A percentile compares a stretch with the other conserved stretches of the same genome.
Conservation (phyloP, 2,113 vertebrate genomes). For the Polypterus senegalus region DNA sequence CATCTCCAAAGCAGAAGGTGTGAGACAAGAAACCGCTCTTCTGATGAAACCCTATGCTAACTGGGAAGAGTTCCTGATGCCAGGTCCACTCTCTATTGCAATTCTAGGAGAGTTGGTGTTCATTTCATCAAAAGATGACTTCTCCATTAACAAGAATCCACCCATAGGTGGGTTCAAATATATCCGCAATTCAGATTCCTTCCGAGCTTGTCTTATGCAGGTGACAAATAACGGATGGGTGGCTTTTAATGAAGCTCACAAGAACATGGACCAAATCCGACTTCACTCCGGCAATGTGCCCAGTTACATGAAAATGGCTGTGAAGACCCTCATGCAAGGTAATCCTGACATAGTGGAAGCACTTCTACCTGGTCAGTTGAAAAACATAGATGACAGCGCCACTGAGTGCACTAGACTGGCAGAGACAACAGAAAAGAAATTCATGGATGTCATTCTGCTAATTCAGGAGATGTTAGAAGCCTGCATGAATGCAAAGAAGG, state of each 20-base stretch:
- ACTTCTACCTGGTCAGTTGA: slow-evolving; percentile 22
- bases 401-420: slow-evolving; percentile 20
- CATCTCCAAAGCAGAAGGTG: slow-evolving; percentile 18
- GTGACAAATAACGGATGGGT: slow-evolving; percentile 26
- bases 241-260: slow-evolving; percentile 26
- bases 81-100: slow-evolving; percentile 30
- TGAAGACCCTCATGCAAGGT: slow-evolving; percentile 24
- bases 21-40: slow-evolving; percentile 19
- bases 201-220: slow-evolving; percentile 25
- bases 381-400: slow-evolving; percentile 20
- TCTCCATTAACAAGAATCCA: slow-evolving; percentile 23
- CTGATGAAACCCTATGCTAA: slow-evolving; percentile 30
- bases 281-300: slow-evolving; percentile 21
- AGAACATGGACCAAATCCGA: slow-evolving; percentile 32
- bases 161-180: slow-evolving; percentile 20
- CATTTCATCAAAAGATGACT: slow-evolving; percentile 20
- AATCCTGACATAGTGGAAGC: slow-evolving; percentile 12
- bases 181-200: slow-evolving; percentile 27
- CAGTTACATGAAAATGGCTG: slow-evolving; percentile 20
- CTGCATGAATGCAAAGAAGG: slow-evolving; percentile 16
- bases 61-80: slow-evolving; percentile 34
- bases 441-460: slow-evolving; percentile 12
- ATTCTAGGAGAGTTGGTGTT: slow-evolving; percentile 29
- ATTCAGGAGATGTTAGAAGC: slow-evolving; percentile 21
- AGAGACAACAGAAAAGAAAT: slow-evolving; percentile 8